These are phyloP conservation scores for Emmelina monodactyla DNA, from an alignment of 2,888 invertebrate genomes.

Conservation along the genomic window DNA sequence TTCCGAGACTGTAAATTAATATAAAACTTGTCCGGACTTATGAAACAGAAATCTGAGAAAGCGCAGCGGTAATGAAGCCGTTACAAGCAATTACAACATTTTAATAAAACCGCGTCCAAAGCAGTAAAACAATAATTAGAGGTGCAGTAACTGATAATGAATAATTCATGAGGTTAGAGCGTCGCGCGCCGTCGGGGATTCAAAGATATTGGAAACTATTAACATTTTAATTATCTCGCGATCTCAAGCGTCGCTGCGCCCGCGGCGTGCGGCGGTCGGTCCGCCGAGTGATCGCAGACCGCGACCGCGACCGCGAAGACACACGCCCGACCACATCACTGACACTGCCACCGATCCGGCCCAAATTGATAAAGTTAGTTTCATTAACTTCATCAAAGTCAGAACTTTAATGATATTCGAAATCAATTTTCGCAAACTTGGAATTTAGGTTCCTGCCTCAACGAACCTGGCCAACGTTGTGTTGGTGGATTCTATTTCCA, in stretches of 20 bases:
- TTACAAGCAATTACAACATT: constrained; percentile 10
- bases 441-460: no score
- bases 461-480: no score
- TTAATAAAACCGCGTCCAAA: constrained; percentile 3
- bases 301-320: no score
- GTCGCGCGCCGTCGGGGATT: constrained; percentile 3
- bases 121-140: constrained; percentile 10
- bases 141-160: constrained; percentile 13
- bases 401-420: no score
- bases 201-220: constrained; percentile 19
- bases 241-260: constrained; percentile 10
- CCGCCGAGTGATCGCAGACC: no score
- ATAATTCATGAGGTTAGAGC: constrained; percentile 19
- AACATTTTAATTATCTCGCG: constrained; percentile 26
- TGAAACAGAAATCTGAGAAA: neutral
- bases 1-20: neutral
- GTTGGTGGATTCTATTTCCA: no score
- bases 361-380: constrained; percentile 2
- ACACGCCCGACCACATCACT: no score
- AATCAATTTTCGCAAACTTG: no score
- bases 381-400: no score
- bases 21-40: no score
- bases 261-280: constrained; percentile 7
- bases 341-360: no score
- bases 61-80: constrained; percentile 2